A percentile compares a stretch with the other conserved stretches of the same genome.
Conservation (phyloP, 92 coral and sea anemone genomes). For the Plumapathes pennacea region DNA sequence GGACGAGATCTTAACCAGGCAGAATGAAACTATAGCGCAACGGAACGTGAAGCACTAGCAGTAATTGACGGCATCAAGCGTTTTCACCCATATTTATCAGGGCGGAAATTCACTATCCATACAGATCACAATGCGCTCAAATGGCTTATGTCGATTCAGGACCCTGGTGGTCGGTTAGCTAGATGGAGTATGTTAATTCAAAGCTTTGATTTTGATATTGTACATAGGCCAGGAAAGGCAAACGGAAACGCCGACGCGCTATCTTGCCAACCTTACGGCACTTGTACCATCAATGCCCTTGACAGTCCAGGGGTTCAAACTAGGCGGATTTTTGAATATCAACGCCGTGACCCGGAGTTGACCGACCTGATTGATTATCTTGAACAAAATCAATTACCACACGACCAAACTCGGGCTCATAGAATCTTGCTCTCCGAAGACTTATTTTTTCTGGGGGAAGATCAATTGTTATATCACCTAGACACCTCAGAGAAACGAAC, state of each 20-base stretch:
- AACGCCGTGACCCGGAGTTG: slow-evolving; percentile 21
- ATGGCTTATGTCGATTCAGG: slow-evolving; percentile 35
- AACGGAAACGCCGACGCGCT: slow-evolving; percentile 14
- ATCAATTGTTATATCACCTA: slow-evolving; percentile 10
- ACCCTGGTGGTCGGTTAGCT: slow-evolving; percentile 24
- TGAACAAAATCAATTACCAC: slow-evolving; percentile 17
- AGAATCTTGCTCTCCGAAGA: slow-evolving; percentile 2
- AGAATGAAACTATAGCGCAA: slow-evolving; percentile 27
- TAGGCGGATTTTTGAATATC: slow-evolving; percentile 2
- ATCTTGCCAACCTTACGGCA: slow-evolving; percentile 16
- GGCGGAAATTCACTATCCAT: slow-evolving; percentile 13
- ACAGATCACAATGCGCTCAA: slow-evolving; percentile 24
- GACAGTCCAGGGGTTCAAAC: not conserved
- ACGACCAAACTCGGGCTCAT: not conserved
- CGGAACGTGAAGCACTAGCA: slow-evolving; percentile 40
- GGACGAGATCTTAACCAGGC: slow-evolving; percentile 40
- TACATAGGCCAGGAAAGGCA: slow-evolving; percentile 20
- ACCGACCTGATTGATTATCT: slow-evolving; percentile 25
- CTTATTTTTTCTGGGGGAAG: slow-evolving; percentile 9
- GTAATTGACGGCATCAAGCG: slow-evolving; percentile 27
- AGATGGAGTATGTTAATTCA: slow-evolving; percentile 28
- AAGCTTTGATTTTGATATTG: slow-evolving; percentile 34
- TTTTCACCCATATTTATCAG: slow-evolving; percentile 36
- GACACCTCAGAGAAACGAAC: not conserved
- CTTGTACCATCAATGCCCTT: not conserved